phyloP scores from a whole-genome alignment of 1,140 invertebrate genomes.

The Ctenoplectra terminalis region DNA sequence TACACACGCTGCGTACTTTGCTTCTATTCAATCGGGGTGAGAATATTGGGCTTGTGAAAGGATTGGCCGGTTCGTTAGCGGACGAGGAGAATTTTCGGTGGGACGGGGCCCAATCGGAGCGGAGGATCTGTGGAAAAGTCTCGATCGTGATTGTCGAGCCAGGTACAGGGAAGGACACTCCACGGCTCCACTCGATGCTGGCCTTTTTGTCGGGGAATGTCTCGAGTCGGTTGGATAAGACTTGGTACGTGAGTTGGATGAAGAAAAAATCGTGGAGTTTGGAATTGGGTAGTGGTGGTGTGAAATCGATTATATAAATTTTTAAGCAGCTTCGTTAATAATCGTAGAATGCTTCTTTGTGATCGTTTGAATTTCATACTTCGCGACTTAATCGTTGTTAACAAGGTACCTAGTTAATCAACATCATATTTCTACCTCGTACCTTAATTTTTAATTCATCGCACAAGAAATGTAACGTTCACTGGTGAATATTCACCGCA shows the following conservation, averaged over 20 bases:
- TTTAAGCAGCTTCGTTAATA: too few relatives aligned
- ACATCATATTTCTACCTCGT: too few relatives aligned
- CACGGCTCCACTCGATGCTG: neutral
- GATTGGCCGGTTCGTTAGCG: conserved; percentile 66
- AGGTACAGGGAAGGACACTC: conserved; percentile 1
- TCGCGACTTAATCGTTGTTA: too few relatives aligned
- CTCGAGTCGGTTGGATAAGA: neutral
- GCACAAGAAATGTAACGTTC: too few relatives aligned
- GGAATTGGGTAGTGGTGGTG: too few relatives aligned
- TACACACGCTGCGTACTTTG: neutral
- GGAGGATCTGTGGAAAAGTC: conserved; percentile 43
- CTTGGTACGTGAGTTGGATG: neutral
- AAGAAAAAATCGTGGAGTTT: too few relatives aligned
- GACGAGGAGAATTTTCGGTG: conserved; percentile 43
- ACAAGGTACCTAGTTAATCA: too few relatives aligned
- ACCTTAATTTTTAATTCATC: too few relatives aligned
- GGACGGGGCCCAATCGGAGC: conserved; percentile 33
- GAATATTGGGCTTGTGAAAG: conserved; percentile 54
- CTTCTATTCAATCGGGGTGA: conserved; percentile 49
- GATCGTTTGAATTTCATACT: too few relatives aligned
- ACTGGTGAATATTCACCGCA: too few relatives aligned
- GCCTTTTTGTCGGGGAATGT: conserved; percentile 27
- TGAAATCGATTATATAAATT: too few relatives aligned
- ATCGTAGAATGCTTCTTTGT: too few relatives aligned
- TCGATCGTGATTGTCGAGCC: conserved; percentile 29